Percentiles rank a stretch among this genome's conserved stretches.
Evolutionary conservation across 2,888 invertebrate genomes (phyloP).

Genomic region (Eilema griseolum): DNA sequence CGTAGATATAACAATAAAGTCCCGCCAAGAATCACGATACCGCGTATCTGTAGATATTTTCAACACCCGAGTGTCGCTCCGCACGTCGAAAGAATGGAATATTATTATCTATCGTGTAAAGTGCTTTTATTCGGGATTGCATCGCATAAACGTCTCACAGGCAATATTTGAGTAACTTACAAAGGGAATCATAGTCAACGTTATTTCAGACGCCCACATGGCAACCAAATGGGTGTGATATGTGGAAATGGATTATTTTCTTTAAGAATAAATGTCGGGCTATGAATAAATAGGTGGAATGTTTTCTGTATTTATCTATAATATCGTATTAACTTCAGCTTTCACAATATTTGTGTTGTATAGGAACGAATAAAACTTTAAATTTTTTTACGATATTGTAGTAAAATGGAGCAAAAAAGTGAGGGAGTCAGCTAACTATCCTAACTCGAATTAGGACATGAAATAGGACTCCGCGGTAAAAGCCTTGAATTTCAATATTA

Average conservation of each 20-base stretch:
- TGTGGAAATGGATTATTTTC: conserved; percentile 30
- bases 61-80: conserved; percentile 49
- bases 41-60: conserved; percentile 48
- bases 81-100: conserved; percentile 54
- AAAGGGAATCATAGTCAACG: conserved; percentile 48
- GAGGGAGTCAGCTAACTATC: too few species aligned
- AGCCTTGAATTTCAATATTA: too few species aligned
- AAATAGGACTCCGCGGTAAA: too few species aligned
- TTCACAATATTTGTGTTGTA: not conserved
- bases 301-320: not conserved
- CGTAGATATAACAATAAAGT: conserved; percentile 54
- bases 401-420: not conserved
- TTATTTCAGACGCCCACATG: conserved; percentile 32
- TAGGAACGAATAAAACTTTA: not conserved
- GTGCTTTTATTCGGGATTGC: conserved; percentile 27
- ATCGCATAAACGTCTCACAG: conserved; percentile 20
- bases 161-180: conserved; percentile 14
- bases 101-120: conserved; percentile 24
- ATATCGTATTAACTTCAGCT: not conserved
- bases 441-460: too few species aligned
- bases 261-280: not conserved
- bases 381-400: not conserved
- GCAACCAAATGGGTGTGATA: conserved; percentile 30
- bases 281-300: not conserved
- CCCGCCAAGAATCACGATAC: conserved; percentile 51